Evolutionary conservation across 2,113 vertebrate genomes (phyloP).

Genomic region (Myotis lucifugus): DNA sequence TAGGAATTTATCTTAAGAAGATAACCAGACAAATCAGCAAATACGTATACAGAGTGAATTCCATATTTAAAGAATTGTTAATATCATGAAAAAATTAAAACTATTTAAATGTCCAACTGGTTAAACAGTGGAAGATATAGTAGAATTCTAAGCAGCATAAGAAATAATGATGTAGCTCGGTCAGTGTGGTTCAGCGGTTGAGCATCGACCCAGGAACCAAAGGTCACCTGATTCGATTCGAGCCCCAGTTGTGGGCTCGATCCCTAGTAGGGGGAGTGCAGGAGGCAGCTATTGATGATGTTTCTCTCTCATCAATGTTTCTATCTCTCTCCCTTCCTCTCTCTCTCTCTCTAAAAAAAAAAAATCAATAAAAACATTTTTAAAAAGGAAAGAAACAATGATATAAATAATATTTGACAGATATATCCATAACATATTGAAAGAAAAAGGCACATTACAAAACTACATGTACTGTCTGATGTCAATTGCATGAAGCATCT

Average conservation of each 20-base stretch:
- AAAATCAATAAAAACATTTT: too few species aligned
- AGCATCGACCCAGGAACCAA: too few species aligned
- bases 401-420: not conserved
- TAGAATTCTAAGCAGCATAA: not conserved
- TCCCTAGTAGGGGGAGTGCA: too few species aligned
- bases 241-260: too few species aligned
- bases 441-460: not conserved
- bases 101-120: not conserved
- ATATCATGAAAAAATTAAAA: constrained; percentile 23
- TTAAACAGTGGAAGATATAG: not conserved
- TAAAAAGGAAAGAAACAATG: not conserved
- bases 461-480: not conserved
- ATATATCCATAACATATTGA: not conserved
- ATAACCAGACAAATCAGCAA: constrained; percentile 10
- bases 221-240: too few species aligned
- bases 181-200: not conserved
- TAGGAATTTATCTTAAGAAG: constrained; percentile 25
- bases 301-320: too few species aligned
- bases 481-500: not conserved
- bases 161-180: not conserved
- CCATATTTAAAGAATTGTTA: constrained; percentile 17
- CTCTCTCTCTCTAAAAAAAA: too few species aligned
- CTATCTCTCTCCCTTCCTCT: too few species aligned
- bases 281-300: too few species aligned
- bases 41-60: not conserved